Percentiles rank a stretch among this genome's conserved stretches.
These are phyloP conservation scores for Drosophila acutilabella DNA, from an alignment of 2,888 invertebrate species.

Conservation along the genomic window DNA sequence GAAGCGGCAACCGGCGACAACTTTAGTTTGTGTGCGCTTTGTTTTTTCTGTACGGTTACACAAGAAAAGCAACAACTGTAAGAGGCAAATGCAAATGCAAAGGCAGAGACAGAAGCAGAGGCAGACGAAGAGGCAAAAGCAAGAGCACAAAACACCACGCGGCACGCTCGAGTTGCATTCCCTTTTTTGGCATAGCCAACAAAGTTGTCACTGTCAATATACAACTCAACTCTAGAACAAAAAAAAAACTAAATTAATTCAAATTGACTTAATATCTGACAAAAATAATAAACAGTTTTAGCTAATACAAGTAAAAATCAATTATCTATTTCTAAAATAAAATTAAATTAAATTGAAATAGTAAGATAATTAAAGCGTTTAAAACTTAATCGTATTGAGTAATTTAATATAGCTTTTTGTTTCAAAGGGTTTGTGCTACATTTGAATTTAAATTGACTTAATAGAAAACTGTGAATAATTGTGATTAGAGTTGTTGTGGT, in stretches of 20 bases:
- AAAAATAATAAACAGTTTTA: not conserved
- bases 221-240: not conserved
- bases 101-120: not conserved
- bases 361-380: too few relatives aligned
- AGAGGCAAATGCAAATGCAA: not conserved
- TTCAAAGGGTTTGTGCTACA: not conserved
- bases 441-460: not conserved
- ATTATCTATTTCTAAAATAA: too few relatives aligned
- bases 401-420: too few relatives aligned
- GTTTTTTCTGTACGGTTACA: conserved; percentile 32
- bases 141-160: conserved; percentile 21
- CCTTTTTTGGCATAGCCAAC: conserved; percentile 46
- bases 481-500: conserved; percentile 25
- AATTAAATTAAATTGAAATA: too few relatives aligned
- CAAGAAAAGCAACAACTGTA: conserved; percentile 42
- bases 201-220: conserved; percentile 37
- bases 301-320: too few relatives aligned
- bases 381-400: too few relatives aligned
- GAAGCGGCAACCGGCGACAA: conserved; percentile 36
- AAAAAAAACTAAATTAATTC: not conserved
- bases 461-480: not conserved
- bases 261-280: not conserved
- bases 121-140: conserved; percentile 1
- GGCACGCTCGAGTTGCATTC: conserved; percentile 25
- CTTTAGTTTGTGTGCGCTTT: conserved; percentile 13